Conservation (phyloP, 2,113 vertebrate genomes). For the Crypturellus undulatus region DNA sequence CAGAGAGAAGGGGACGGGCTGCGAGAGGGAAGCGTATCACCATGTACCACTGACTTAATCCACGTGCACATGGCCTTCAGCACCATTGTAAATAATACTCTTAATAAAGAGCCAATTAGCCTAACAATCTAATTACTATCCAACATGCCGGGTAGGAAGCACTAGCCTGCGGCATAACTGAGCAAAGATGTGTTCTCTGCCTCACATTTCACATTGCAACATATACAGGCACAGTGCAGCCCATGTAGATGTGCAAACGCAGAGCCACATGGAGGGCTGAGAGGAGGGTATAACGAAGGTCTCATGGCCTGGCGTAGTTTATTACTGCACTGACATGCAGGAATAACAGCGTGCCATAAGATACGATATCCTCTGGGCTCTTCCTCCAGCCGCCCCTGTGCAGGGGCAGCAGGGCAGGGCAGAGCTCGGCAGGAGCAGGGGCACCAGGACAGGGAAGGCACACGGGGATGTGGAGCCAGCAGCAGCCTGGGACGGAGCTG, state of each 20-base stretch:
- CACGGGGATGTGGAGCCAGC: too few species aligned
- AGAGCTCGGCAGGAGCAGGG: fast-evolving
- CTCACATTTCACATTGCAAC: background rate
- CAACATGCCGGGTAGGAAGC: background rate
- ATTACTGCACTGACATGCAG: background rate
- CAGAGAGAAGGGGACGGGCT: fast-evolving
- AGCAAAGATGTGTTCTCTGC: background rate
- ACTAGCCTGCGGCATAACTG: background rate
- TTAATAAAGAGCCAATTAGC: conserved; percentile 63
- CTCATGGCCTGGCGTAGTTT: fast-evolving
- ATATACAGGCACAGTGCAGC: background rate
- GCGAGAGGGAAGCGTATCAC: background rate
- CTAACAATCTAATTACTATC: conserved; percentile 33
- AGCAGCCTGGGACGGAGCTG: background rate
- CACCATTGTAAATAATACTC: conserved; percentile 56
- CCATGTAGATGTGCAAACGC: background rate
- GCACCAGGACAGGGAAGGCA: fast-evolving
- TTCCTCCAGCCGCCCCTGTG: fast-evolving
- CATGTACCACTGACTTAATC: background rate
- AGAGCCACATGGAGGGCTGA: background rate
- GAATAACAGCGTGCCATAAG: fast-evolving
- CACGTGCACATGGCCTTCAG: conserved; percentile 11
- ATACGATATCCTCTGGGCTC: fast-evolving
- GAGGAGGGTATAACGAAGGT: background rate
- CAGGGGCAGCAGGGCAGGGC: background rate